Evolutionary conservation across 2,113 vertebrate genomes (phyloP), one percentile per base, ranked within the genome.

Genomic region (Hiodon tergisus): DNA sequence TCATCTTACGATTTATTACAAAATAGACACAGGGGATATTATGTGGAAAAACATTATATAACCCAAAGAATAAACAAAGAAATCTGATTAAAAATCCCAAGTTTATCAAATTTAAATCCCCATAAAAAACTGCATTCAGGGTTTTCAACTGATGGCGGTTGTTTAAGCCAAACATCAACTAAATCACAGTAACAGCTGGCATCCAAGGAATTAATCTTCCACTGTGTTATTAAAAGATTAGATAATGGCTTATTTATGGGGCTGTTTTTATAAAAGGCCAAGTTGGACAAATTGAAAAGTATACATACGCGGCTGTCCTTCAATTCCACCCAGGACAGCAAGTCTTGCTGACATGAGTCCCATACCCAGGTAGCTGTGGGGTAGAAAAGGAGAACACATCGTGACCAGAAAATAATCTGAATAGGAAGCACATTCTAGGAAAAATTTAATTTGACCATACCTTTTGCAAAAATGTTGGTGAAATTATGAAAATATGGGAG

Each of bases 291-390:
- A 82, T 58, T 80, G 76, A 80, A 81, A 75, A 78, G 53, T 78
- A 94, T 78, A 94, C 93, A 90, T 89, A 96, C 94, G 87, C 68
- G 91, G 87, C 82, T 89, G 84, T 72, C 92, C 93, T 81, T 95
- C 91, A 74, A 88, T 54, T 63, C 94, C 95, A 81, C 95, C 95
- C 75, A 99, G 81, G 82, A 98, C 83, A 0, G 91, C 87, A 2
- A 98, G 90, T 47, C 96, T 93, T 14, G 96, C 97, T 0, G 95
- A 97, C 95, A 97, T 96, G 86, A 99, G 85, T 59, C 96, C 97
- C 0, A 98, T 90, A 79, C 96, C 95, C 84, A 99, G 89, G 85
- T 98, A 98, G 87, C 97, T 99, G 87, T 79, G 85, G 80, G 82
- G 31, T 58, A 47, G 69, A 79, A 66, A 55, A 1, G 69, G 48